Base-by-base conservation (phyloP, 1,140 invertebrate species). In the Fopius arisanus region DNA sequence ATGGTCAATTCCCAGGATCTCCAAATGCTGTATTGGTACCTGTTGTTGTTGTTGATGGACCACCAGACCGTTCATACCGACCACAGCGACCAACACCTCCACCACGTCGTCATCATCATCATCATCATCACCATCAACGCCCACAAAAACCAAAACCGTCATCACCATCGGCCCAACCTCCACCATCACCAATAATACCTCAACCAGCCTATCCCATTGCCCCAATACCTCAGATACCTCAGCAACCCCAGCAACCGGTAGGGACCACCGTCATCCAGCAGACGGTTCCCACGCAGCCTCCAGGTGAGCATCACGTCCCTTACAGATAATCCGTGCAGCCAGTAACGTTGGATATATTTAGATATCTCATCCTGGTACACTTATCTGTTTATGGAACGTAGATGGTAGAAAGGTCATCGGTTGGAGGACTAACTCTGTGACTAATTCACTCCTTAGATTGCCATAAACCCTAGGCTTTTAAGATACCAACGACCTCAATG, bases 231-330 rank as follows among this genome's bases (percentile, higher is more conserved):
- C 43, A 12, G 16, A 48, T 48, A 4, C 43, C 14, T 19, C 19
- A 43, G 33, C 37, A 51, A 12, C 31, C 33, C 23, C 37, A 40
- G 7, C 21, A 67, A 26, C 66, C 33, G 21, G 37, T 21, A 9
- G 31, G 19, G 19, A 48, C 16, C 5, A 29, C 23, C 48, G 29
- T 37, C 37, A 14, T 43, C 21, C 54, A 59, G 16, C 26, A 33
- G 23, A 33, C 37, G 7, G 1, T 28, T 31, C 26, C 67, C 12
- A 33, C 7, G 10, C n/a, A 10, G 37, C 59, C 59, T 72, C 70
- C 70, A 72, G 70, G 70, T 72, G 70, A 72, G 70, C 69, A 21
- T 23, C 31, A 54, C 23, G 33, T 29, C 19, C 4, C 43, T 31
- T 16, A 54, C 26, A 31, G 23, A 48, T 69, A 14, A 69, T 69